Percentiles rank a stretch among this genome's conserved stretches.
phyloP scores from a whole-genome alignment of 2,888 invertebrate species.

The Mesorhabditis belari region DNA sequence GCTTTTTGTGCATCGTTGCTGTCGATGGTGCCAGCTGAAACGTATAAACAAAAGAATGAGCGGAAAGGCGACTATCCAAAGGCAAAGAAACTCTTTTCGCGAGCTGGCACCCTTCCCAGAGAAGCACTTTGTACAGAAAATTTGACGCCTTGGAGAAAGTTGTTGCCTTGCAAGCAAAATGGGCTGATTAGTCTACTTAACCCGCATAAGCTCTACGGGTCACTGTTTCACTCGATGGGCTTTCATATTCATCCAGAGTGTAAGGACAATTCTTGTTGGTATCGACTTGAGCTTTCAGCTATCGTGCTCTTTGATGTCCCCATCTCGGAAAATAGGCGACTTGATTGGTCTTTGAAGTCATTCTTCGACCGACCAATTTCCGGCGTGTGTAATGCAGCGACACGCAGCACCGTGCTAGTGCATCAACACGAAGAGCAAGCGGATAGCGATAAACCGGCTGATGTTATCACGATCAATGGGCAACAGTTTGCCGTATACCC shows the following conservation, averaged over 20 bases:
- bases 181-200: slow-evolving; percentile 82
- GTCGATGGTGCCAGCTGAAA: slow-evolving; percentile 79
- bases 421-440: too few relatives aligned
- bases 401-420: neutral
- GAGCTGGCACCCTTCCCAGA: slow-evolving; percentile 81
- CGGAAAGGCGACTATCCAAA: too few relatives aligned
- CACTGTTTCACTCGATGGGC: slow-evolving; percentile 22
- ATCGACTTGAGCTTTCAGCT: too few relatives aligned
- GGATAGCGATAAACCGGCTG: neutral
- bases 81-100: neutral
- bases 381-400: neutral
- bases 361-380: neutral
- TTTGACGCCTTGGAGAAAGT: slow-evolving; percentile 93
- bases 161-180: slow-evolving; percentile 81
- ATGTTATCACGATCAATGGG: neutral
- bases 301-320: too few relatives aligned
- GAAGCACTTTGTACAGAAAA: slow-evolving; percentile 98
- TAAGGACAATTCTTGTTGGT: neutral
- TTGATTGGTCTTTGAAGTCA: too few relatives aligned
- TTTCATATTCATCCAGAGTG: neutral
- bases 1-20: slow-evolving; percentile 91
- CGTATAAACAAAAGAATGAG: slow-evolving; percentile 75
- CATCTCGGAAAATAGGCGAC: neutral
- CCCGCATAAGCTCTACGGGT: slow-evolving; percentile 64
- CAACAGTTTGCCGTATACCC: too few relatives aligned